Percentiles rank a stretch among this genome's conserved stretches.
Conservation (phyloP, 2,113 vertebrate genomes). For the Rhombomys opimus region DNA sequence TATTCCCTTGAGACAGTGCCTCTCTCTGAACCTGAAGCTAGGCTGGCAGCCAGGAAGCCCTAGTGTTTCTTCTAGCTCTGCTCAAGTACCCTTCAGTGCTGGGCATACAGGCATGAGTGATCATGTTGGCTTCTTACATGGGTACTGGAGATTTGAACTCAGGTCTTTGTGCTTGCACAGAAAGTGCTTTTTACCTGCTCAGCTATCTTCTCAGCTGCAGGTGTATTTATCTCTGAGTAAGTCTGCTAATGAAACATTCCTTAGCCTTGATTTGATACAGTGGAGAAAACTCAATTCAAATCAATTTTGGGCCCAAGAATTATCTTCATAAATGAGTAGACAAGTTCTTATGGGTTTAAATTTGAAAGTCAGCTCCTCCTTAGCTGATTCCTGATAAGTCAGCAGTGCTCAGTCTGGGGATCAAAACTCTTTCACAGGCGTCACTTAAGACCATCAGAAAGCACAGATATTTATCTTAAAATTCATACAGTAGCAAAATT, state of each 20-base stretch:
- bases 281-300: neutral
- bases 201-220: neutral
- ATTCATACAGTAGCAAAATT: neutral
- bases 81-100: neutral
- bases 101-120: neutral
- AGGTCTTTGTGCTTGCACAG: neutral
- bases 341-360: constrained; percentile 65
- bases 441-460: neutral
- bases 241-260: neutral
- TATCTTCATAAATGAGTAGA: constrained; percentile 18
- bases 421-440: neutral
- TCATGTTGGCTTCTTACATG: neutral
- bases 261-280: neutral
- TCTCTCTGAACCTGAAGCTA: neutral
- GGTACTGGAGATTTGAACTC: neutral
- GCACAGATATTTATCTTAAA: neutral
- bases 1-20: neutral
- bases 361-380: constrained; percentile 52
- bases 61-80: neutral
- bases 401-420: neutral
- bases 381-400: constrained; percentile 37
- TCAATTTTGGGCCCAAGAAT: neutral
- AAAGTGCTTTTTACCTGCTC: neutral
- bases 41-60: neutral
- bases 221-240: neutral